phyloP scores from a whole-genome alignment of 2,888 invertebrate species.

The Epirrhoe alternata region DNA sequence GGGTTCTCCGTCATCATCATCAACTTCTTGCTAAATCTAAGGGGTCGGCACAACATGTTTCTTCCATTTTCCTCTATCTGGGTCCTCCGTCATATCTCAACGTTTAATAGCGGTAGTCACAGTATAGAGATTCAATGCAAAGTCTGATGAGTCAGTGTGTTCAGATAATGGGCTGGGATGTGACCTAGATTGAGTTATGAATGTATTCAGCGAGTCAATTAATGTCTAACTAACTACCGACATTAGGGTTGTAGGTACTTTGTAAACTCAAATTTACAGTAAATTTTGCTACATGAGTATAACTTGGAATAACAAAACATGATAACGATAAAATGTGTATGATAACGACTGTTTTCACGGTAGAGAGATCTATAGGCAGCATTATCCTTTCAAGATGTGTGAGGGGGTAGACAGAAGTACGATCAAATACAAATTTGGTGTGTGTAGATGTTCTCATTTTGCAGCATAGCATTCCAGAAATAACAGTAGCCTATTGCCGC shows the following conservation, averaged over 20 bases:
- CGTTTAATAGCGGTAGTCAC: not conserved
- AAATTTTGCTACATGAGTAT: not conserved
- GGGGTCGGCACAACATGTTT: no score
- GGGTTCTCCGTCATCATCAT: no score
- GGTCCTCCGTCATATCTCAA: not conserved
- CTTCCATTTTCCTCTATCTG: not conserved
- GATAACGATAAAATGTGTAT: no score
- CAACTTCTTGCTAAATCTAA: no score
- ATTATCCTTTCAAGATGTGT: no score
- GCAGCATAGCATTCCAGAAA: no score
- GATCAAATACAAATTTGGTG: no score
- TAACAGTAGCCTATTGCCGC: no score
- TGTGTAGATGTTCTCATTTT: no score
- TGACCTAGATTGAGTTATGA: constrained; percentile 24
- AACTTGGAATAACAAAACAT: not conserved
- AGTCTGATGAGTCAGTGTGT: constrained; percentile 35
- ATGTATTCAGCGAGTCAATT: constrained; percentile 16
- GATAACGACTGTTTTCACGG: no score
- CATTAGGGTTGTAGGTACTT: not conserved
- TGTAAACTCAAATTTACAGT: not conserved
- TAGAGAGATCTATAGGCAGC: no score
- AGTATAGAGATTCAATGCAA: constrained; percentile 2
- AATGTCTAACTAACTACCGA: constrained; percentile 10
- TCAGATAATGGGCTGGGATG: constrained; percentile 32
- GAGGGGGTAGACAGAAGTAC: no score